phyloP scores from a whole-genome alignment of 2,888 invertebrate genomes.

The Agriopis leucophaearia region DNA sequence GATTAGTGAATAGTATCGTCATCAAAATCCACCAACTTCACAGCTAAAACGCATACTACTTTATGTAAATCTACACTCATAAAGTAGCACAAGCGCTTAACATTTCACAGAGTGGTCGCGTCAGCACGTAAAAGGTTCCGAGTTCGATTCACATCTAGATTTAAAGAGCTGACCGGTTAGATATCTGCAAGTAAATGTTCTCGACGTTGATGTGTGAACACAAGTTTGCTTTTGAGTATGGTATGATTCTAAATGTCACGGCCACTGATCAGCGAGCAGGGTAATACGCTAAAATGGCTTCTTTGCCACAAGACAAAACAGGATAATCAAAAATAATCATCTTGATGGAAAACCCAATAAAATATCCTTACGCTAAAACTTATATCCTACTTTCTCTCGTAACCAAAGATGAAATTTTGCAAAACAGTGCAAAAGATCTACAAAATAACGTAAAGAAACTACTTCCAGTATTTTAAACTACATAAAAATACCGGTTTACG shows the following conservation, averaged over 20 bases:
- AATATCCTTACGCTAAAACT: too few relatives aligned
- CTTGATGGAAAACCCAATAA: too few relatives aligned
- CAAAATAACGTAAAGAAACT: too few relatives aligned
- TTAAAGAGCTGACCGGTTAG: slow-evolving; percentile 50
- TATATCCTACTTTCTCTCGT: too few relatives aligned
- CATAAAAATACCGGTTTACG: too few relatives aligned
- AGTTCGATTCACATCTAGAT: slow-evolving; percentile 47
- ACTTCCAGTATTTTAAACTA: too few relatives aligned
- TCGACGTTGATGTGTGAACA: slow-evolving; percentile 13
- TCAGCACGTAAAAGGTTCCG: slow-evolving; percentile 48
- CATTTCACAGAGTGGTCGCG: slow-evolving; percentile 40
- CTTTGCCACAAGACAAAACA: too few relatives aligned
- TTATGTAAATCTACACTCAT: slow-evolving; percentile 1
- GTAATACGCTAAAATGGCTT: background rate
- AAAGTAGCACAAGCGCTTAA: slow-evolving; percentile 26
- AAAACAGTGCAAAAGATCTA: too few relatives aligned
- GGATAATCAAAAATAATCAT: too few relatives aligned
- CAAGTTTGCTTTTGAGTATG: slow-evolving; percentile 9
- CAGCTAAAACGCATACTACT: background rate
- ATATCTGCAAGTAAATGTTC: slow-evolving; percentile 48
- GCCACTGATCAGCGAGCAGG: background rate
- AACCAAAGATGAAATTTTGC: too few relatives aligned
- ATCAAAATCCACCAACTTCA: too few relatives aligned
- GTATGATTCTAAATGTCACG: background rate
- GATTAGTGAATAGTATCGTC: too few relatives aligned